Percentiles rank a stretch among this genome's conserved stretches.
phyloP scores from a whole-genome alignment of 2,113 vertebrate species.

The Prionailurus viverrinus region DNA sequence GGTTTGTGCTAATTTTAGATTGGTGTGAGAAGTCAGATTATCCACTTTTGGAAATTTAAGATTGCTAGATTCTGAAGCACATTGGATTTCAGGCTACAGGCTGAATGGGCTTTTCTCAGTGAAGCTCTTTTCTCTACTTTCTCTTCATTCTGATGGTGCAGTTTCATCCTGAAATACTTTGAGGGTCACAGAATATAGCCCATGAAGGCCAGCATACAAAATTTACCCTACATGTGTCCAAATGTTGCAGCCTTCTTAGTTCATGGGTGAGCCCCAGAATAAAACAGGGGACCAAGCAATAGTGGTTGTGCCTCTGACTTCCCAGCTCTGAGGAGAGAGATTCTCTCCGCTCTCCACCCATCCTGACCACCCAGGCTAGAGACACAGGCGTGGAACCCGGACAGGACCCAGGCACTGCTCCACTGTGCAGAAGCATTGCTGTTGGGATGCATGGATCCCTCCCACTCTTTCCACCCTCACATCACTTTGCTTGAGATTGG shows the following conservation, averaged over 20 bases:
- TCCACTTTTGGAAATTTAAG: neutral
- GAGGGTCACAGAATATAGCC: neutral
- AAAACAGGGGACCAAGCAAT: neutral
- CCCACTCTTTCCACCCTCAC: rapidly evolving
- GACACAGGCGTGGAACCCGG: neutral
- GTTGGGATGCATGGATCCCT: too few species aligned
- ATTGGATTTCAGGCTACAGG: neutral
- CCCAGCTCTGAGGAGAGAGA: neutral
- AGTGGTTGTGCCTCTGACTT: neutral
- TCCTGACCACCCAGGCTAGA: too few species aligned
- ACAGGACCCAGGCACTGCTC: neutral
- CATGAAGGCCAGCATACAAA: neutral
- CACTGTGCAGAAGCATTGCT: rapidly evolving
- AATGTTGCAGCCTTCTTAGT: neutral
- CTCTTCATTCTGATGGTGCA: neutral
- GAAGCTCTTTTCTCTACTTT: neutral
- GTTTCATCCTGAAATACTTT: neutral
- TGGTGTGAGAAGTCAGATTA: neutral
- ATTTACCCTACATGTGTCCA: neutral
- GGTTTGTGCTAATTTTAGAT: neutral
- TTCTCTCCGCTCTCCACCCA: neutral
- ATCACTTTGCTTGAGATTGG: neutral
- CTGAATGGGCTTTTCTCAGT: neutral
- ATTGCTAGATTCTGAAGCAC: neutral
- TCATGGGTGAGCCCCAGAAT: neutral